These are phyloP conservation scores for Chalcosyrphus nemorum DNA, from an alignment of 2,888 invertebrate genomes.

Conservation along the genomic window DNA sequence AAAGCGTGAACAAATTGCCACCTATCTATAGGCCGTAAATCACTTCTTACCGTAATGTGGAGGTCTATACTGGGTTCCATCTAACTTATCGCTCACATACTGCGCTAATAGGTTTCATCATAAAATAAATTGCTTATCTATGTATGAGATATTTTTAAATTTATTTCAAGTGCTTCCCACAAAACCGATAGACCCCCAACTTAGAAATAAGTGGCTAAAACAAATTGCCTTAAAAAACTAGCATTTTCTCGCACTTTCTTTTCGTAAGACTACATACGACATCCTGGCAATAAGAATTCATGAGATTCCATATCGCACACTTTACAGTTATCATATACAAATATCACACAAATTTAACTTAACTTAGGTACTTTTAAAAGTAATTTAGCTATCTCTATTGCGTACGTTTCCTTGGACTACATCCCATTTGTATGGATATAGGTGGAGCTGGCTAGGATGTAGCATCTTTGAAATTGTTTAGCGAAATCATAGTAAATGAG, in stretches of 20 bases:
- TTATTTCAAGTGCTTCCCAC: not conserved
- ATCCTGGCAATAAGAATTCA: not conserved
- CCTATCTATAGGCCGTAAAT: too few relatives aligned
- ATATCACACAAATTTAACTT: slow-evolving; percentile 37
- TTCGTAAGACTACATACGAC: not conserved
- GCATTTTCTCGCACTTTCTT: not conserved
- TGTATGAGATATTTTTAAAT: not conserved
- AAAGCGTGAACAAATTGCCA: too few relatives aligned
- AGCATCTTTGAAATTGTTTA: not conserved
- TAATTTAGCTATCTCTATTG: slow-evolving; percentile 22
- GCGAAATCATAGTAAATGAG: not conserved
- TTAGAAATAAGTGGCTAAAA: not conserved
- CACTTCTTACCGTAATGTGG: not conserved
- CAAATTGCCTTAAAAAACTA: not conserved
- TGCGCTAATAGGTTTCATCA: not conserved
- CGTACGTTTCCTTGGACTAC: not conserved
- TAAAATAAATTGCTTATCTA: slow-evolving; percentile 10
- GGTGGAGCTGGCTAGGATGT: not conserved
- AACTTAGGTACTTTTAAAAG: slow-evolving; percentile 17
- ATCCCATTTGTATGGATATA: not conserved
- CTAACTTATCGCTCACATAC: not conserved
- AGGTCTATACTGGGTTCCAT: not conserved
- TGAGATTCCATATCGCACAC: slow-evolving; percentile 5
- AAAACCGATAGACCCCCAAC: not conserved
- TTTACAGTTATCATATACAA: slow-evolving; percentile 4